phyloP scores from a whole-genome alignment of 2,797 vertebrate genomes.

The Pelodytes ibericus region DNA sequence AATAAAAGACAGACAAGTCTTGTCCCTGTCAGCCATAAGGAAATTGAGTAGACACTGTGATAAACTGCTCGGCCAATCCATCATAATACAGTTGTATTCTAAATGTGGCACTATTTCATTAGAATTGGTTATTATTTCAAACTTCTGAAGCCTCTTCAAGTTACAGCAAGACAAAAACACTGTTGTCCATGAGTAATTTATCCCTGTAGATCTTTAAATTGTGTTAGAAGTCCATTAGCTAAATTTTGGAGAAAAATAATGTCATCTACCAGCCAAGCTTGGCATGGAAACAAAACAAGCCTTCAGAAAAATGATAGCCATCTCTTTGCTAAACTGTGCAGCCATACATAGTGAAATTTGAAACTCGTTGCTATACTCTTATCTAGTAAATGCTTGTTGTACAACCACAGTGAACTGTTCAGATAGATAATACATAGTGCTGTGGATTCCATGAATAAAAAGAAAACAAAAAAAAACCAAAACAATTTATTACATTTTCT shows the following conservation, averaged over 20 bases:
- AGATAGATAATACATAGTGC: slow-evolving; percentile 30
- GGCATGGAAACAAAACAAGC: slow-evolving; percentile 31
- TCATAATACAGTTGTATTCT: slow-evolving; percentile 23
- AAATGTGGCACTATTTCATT: slow-evolving; percentile 30
- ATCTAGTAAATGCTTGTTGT: slow-evolving; percentile 58
- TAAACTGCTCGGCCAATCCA: slow-evolving; percentile 21
- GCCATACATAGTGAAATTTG: slow-evolving; percentile 49
- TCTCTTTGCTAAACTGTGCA: slow-evolving; percentile 59
- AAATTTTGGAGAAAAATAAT: slow-evolving; percentile 58
- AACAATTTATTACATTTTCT: background rate
- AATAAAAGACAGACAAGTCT: background rate
- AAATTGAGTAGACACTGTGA: background rate
- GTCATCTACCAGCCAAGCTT: slow-evolving; percentile 40
- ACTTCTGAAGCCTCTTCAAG: slow-evolving; percentile 57
- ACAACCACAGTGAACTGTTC: slow-evolving; percentile 42
- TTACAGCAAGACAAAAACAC: slow-evolving; percentile 64
- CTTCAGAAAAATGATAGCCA: slow-evolving; percentile 57
- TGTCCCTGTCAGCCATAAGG: background rate
- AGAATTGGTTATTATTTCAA: slow-evolving; percentile 26
- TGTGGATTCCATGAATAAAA: slow-evolving; percentile 14
- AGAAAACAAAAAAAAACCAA: slow-evolving; percentile 36
- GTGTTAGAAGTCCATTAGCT: slow-evolving; percentile 68
- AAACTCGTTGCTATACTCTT: slow-evolving; percentile 26
- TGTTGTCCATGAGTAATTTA: slow-evolving; percentile 64
- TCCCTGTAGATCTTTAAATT: slow-evolving; percentile 64